Evolutionary conservation across 2,888 invertebrate species (phyloP).

Genomic region (Mesopsocus fuscifrons): DNA sequence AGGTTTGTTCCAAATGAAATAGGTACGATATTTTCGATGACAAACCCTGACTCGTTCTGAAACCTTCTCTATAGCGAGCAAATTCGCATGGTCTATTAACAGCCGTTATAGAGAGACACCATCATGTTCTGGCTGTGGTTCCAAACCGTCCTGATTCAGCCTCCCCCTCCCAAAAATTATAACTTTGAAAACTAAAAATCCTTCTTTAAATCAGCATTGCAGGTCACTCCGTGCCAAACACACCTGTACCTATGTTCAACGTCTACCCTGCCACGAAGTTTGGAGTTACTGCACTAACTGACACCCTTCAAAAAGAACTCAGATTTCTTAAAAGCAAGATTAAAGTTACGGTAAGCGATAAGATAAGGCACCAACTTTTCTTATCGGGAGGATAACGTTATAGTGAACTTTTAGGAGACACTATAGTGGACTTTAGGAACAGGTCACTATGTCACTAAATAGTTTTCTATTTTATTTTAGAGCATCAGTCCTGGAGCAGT

Average conservation of each 20-base stretch:
- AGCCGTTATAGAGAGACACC: too few relatives aligned
- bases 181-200: neutral
- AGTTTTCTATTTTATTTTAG: neutral
- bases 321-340: conserved; percentile 15
- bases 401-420: too few relatives aligned
- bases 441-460: neutral
- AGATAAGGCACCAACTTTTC: neutral
- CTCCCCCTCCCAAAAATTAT: too few relatives aligned
- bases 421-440: neutral
- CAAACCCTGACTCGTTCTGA: too few relatives aligned
- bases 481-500: neutral
- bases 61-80: too few relatives aligned
- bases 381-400: too few relatives aligned
- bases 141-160: too few relatives aligned
- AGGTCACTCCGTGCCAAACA: conserved; percentile 19
- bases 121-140: too few relatives aligned
- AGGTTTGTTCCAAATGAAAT: too few relatives aligned
- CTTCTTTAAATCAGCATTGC: conserved; percentile 17
- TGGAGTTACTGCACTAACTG: conserved; percentile 23
- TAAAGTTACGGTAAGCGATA: conserved; percentile 16
- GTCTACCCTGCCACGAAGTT: conserved; percentile 24
- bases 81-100: too few relatives aligned
- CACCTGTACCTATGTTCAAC: neutral
- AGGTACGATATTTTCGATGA: too few relatives aligned
- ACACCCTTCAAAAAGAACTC: conserved; percentile 24